Evolutionary conservation across 2,113 vertebrate species (phyloP), one percentile per base, ranked within the genome.

Genomic region (Lethenteron reissneri): DNA sequence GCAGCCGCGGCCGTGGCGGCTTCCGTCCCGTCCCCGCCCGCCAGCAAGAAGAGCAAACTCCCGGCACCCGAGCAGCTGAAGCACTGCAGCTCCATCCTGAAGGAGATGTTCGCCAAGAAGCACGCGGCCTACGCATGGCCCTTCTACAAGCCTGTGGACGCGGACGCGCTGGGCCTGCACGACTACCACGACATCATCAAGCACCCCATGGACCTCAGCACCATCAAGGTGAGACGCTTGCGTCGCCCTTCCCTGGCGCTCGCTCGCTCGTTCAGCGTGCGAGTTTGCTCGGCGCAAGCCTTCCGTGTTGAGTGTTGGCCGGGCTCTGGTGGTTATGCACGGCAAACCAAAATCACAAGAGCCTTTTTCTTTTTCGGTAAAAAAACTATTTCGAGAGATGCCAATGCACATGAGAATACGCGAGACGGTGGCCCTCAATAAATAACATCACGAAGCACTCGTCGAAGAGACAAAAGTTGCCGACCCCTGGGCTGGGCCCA

Each of bases 181-280:
- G 90, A 95, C 76, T 95, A 95, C 79, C 87, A 94, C 1, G 90
- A 95, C 73, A 89, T 95, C 80, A 94, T 95, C 76, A 95, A 92
- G 72, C 85, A 87, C 76, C 90, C 90, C 75, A 95, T 95, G 90
- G 90, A 94, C 78, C 86, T 94, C 79, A 91, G 88, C 81, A 94
- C 86, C 76, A 85, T 92, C 78, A 94, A 90, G 88, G 90, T 95
- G 74, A 1, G 71, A 70, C 57, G 2, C 9, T 12, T 56, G 56
- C 56, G 57, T 59, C 62, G 19, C 41, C 13, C 59, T 21, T 41
- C 41, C 41, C 41, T 41, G 41, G 41, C 41, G n/a, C n/a, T n/a
- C n/a, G n/a, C 25, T 41, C 25, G 25, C 41, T 41, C 41, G 41
- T 41, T 41, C 4, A 6, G 6, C 41, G 41, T 41, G 41, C 41